These are phyloP conservation scores for Leucania comma DNA, from an alignment of 2,888 invertebrate genomes.

Conservation along the genomic window DNA sequence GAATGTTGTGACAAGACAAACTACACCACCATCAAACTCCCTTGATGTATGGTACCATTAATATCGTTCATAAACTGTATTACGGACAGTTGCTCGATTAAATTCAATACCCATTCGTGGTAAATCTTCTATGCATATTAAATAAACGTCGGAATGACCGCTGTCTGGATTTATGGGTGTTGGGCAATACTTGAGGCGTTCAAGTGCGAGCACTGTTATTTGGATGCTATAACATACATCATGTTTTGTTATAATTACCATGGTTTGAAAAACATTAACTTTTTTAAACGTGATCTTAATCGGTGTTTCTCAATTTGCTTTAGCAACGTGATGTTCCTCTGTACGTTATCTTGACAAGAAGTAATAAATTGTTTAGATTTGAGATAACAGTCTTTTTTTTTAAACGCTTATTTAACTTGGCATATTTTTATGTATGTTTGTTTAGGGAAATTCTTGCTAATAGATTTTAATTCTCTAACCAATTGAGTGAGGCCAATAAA, in stretches of 20 bases:
- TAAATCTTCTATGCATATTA: conserved; percentile 89
- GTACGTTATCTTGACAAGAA: background rate
- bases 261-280: conserved; percentile 10
- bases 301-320: conserved; percentile 31
- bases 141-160: conserved; percentile 84
- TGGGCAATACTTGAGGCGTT: conserved; percentile 70
- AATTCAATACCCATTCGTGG: conserved; percentile 86
- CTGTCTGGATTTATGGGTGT: conserved; percentile 82
- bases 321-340: background rate
- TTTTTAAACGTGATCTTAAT: conserved; percentile 1
- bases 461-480: too few species aligned
- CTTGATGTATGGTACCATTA: conserved; percentile 71
- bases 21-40: conserved; percentile 65
- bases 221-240: conserved; percentile 51
- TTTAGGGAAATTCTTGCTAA: too few species aligned
- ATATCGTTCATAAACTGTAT: conserved; percentile 83
- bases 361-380: background rate
- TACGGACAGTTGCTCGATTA: conserved; percentile 83
- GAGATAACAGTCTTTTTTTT: background rate
- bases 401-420: too few species aligned
- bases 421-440: too few species aligned
- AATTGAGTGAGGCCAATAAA: too few species aligned
- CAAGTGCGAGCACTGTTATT: conserved; percentile 62
- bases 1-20: conserved; percentile 74
- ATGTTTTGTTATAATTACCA: conserved; percentile 54